Evolutionary conservation across 2,113 vertebrate species (phyloP), one percentile per base, ranked within the genome.

Genomic region (Sinocyclocheilus maitianheensis): DNA sequence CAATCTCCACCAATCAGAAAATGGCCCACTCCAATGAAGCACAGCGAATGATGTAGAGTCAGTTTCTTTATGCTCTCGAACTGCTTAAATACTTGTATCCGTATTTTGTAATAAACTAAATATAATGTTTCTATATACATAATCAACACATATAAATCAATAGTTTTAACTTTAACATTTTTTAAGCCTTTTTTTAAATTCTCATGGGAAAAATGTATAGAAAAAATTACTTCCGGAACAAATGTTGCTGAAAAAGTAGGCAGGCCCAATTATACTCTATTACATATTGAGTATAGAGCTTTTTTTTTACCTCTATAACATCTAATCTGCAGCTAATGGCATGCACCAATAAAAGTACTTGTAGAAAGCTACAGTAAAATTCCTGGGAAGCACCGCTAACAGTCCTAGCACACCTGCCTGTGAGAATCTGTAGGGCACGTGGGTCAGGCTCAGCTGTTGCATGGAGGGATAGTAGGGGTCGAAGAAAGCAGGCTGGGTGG

Each of bases 321-420:
- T 58, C 4, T 34, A 58, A 55, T 20, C 9, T 34, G 14, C 18
- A 72, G 34, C 18, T 40, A 78, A 20, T 46, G 37, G 5, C 60
- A 46, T 46, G 37, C 7, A 43, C 13, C 40, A 16, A 26, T 46
- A 18, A 63, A 65, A 26, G 5, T 12, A 46, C 78, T 18, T 20
- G 30, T 71, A 34, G 26, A 40, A 67, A 67, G 14, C 13, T 7
- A 67, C 26, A n/a, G 20, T 22, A 34, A 62, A 60, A 20, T 11
- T 46, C 40, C 3, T 20, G 7, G 46, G 10, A n/a, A 63, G 53
- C 5, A n/a, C 40, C 13, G 24, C n/a, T 80, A 46, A 20, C 72
- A 43, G 53, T 55, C n/a, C 75, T 75, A 71, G 82, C 71, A 87
- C 85, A 90, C 89, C 87, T 90, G 89, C 87, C 87, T 90, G 86